Base-by-base conservation (phyloP, 23 tunicate species). In the Styela clava region DNA sequence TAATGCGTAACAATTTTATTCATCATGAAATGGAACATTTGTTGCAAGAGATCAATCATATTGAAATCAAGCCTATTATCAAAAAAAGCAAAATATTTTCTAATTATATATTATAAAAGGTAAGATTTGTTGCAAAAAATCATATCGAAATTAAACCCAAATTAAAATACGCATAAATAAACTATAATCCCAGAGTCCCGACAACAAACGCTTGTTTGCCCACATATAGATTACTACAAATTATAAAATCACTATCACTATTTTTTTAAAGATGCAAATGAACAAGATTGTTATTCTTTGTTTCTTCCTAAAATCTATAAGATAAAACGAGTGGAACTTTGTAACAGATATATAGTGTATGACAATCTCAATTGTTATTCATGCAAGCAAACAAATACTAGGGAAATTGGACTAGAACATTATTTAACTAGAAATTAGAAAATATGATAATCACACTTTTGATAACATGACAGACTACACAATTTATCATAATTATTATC, bases 311-410 rank as follows among this genome's bases (percentile, higher is more conserved):
- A 44, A 44, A 44, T 44, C 56, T 44, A 44, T 44, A 7, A 44
- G 12, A 44, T 44, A 44, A 44, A 44, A 44, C 56, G 56, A 44
- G 56, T 44, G 56, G 12, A 44, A 44, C 12, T 44, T 44, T 44
- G 56, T 44, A 44, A 44, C 12, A 44, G 56, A 44, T 44, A 5
- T 44, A 7, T 12, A 44, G 12, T 44, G 7, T 44, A 44, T 44
- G 56, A 44, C 12, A 44, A 44, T 44, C 12, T 44, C 2, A 30
- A 71, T 28, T 71, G 3, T 21, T 21, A 3, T 71, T 27, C 2
- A 27, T 26, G 77, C 34, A 35, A 71, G 77, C 77, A 71, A 71
- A 71, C 77, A 71, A 71, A 21, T 30, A 29, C 77, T 16, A 71
- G 77, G 77, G 77, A 30, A 22, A 71, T 3, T 3, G 29, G 9